These are phyloP conservation scores for Therioaphis trifolii DNA, from an alignment of 2,888 invertebrate species.

Conservation along the genomic window DNA sequence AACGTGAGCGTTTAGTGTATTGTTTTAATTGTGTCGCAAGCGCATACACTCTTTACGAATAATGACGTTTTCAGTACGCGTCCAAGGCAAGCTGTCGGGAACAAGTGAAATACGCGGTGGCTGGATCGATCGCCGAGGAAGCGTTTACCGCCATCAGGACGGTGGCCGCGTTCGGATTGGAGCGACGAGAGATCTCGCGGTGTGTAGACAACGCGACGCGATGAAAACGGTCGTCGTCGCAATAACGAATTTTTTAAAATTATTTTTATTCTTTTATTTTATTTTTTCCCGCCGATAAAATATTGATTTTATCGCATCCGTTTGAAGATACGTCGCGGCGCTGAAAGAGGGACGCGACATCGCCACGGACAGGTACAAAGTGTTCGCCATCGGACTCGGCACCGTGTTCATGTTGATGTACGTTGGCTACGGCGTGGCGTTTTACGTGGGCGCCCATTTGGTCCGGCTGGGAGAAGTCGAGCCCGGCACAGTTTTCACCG, in stretches of 20 bases:
- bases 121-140: constrained; percentile 70
- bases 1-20: too few relatives aligned
- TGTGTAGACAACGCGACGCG: too few relatives aligned
- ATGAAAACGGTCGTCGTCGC: too few relatives aligned
- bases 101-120: constrained; percentile 70
- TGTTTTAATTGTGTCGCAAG: too few relatives aligned
- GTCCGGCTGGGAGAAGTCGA: constrained; percentile 67
- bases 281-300: too few relatives aligned
- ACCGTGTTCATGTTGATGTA: constrained; percentile 69
- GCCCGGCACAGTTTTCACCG: constrained; percentile 68
- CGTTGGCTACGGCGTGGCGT: constrained; percentile 70
- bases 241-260: too few relatives aligned
- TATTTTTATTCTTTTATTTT: not conserved
- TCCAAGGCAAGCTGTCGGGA: constrained; percentile 69
- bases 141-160: constrained; percentile 69
- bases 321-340: constrained; percentile 67
- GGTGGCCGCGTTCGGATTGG: constrained; percentile 70
- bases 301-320: too few relatives aligned
- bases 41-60: too few relatives aligned
- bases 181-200: constrained; percentile 69
- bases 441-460: constrained; percentile 71
- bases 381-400: constrained; percentile 67
- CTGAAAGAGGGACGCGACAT: constrained; percentile 67
- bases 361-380: constrained; percentile 68
- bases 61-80: constrained; percentile 68